Evolutionary conservation across 1,140 invertebrate genomes (phyloP), one percentile per base, ranked within the genome.

Genomic region (Cylas formicarius): DNA sequence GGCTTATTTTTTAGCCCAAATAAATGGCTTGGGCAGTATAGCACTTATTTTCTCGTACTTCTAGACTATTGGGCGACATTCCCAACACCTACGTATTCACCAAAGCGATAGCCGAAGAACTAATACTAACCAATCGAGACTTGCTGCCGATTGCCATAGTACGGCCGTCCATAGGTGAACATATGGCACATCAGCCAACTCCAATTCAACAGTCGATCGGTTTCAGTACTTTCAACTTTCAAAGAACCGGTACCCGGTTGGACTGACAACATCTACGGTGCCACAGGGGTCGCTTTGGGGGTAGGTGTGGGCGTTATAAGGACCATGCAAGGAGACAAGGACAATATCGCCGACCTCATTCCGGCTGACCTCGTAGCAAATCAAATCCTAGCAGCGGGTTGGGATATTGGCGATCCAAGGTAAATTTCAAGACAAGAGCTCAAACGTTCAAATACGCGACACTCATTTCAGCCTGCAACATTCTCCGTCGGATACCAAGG

Each of bases 261-360:
- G 84, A 76, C 83, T 29, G 83, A 86, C 58, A 86, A 86, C 62
- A 66, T 81, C 35, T 84, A 82, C 62, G 82, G 82, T 22, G 76
- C 82, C 17, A 82, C 79, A 37, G 83, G 74, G 9, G 61, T 71
- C 3, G 41, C 73, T 4, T 65, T 68, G 1, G 74, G 71, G 3
- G 66, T 61, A 31, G 78, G 79, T 10, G 74, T 76, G 47, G 82
- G 82, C 5, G 51, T 85, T 4, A 54, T 85, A 16, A 67, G 77
- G 40, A 72, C 73, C 6, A 62, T 82, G 50, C 67, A 72, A 26
- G 70, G 74, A 23, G 64, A 77, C 50, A 45, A 40, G 4, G 56
- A 68, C 21, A 67, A 65, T 10, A 69, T 64, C 10, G 76, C 79
- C 4, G 80, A 86, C 61, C 61, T 86, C 5, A 73, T 86, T 8